phyloP scores from a whole-genome alignment of 2,113 vertebrate species.

The Egretta garzetta region DNA sequence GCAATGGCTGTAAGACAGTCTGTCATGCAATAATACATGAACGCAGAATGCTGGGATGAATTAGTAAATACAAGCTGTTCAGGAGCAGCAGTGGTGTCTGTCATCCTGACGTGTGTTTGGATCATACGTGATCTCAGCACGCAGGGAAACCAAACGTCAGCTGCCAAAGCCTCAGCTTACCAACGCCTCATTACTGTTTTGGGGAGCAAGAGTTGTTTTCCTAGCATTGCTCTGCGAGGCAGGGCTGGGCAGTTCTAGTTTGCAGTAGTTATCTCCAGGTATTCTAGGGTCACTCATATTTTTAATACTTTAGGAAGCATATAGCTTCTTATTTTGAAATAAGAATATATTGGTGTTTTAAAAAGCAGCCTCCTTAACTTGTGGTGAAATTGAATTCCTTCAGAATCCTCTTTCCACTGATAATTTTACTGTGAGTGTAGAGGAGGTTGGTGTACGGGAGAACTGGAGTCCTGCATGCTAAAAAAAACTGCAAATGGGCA shows the following conservation, averaged over 20 bases:
- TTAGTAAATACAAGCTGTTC: slow-evolving; percentile 23
- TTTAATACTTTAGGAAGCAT: background rate
- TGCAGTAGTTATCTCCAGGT: background rate
- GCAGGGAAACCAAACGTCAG: background rate
- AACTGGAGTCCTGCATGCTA: background rate
- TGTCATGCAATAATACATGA: background rate
- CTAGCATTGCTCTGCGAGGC: rapidly evolving
- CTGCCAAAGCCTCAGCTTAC: background rate
- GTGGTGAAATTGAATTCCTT: background rate
- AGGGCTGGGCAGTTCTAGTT: background rate
- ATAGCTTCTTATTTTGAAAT: background rate
- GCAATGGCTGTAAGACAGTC: background rate
- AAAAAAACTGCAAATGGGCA: background rate
- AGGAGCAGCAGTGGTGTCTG: background rate
- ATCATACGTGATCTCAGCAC: background rate
- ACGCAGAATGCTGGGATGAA: background rate
- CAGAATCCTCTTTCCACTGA: background rate
- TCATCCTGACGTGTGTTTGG: background rate
- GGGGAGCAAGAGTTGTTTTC: background rate
- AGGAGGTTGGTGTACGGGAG: background rate
- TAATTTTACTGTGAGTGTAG: background rate
- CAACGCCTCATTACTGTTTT: background rate
- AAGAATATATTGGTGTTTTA: background rate
- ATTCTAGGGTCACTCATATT: background rate
- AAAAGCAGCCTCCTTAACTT: background rate